These are phyloP conservation scores for Lasioglossum oenotherae DNA, from an alignment of 2,888 invertebrate genomes.

Conservation along the genomic window DNA sequence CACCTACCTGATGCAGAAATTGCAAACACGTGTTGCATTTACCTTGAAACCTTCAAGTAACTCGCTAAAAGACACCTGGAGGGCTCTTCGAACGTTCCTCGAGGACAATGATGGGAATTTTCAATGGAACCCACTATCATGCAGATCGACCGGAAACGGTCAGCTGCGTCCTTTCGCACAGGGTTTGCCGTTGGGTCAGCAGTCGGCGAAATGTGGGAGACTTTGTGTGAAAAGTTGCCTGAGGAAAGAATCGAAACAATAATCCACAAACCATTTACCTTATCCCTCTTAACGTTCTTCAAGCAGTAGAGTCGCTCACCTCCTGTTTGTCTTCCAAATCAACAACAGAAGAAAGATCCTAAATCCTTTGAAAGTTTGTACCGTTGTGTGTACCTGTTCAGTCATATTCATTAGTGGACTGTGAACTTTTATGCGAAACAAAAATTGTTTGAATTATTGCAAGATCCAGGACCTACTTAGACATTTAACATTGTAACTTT, in stretches of 20 bases:
- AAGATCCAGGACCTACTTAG: no score
- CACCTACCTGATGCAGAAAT: background rate
- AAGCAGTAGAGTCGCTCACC: background rate
- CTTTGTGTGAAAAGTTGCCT: background rate
- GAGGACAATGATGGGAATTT: background rate
- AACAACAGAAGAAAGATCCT: no score
- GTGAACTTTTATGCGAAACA: no score
- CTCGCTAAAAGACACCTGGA: background rate
- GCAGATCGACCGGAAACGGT: constrained; percentile 6
- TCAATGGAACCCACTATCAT: background rate
- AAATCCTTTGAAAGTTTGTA: no score
- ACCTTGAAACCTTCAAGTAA: background rate
- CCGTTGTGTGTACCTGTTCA: no score
- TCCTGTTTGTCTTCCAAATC: background rate
- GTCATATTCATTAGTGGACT: no score
- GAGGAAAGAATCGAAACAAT: background rate
- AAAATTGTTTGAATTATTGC: no score
- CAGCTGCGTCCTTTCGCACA: background rate
- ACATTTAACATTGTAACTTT: background rate
- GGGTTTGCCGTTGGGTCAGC: background rate
- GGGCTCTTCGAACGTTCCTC: background rate
- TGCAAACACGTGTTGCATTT: background rate
- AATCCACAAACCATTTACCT: background rate
- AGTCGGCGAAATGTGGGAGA: background rate
- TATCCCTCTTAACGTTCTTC: background rate